Percentiles rank a stretch among this genome's conserved stretches.
These are phyloP conservation scores for Nesospiza acunhae DNA, from an alignment of 2,113 vertebrate species.

Conservation along the genomic window DNA sequence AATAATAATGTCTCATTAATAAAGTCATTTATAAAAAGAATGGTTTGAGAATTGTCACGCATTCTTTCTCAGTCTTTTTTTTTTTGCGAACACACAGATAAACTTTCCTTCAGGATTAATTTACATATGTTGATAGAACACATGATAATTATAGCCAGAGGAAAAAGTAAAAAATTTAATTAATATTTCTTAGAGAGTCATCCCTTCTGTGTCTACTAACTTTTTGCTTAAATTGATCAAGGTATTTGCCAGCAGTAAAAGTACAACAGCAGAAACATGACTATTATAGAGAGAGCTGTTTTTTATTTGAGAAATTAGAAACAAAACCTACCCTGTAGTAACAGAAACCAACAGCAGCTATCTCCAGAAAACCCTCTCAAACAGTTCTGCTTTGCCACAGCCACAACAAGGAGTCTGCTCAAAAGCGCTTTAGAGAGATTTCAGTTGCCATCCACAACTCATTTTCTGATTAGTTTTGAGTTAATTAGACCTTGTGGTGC, in stretches of 20 bases:
- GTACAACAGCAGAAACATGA: neutral
- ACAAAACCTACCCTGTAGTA: neutral
- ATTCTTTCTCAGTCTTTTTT: neutral
- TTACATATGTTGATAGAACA: neutral
- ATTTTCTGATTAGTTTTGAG: neutral
- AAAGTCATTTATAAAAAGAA: neutral
- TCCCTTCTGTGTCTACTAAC: neutral
- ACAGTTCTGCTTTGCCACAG: neutral
- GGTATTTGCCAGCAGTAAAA: neutral
- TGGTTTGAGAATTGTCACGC: neutral
- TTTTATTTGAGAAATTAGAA: neutral
- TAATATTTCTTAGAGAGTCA: neutral
- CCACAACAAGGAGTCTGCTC: neutral
- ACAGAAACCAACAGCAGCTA: neutral
- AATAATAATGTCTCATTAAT: neutral
- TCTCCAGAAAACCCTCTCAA: neutral
- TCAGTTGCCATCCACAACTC: neutral
- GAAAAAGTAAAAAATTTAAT: neutral
- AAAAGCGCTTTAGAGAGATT: neutral
- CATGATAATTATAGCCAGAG: neutral
- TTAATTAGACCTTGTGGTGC: neutral
- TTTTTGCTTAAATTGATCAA: neutral
- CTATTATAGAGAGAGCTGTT: neutral
- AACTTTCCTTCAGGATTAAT: neutral
- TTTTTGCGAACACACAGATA: neutral